Conservation (phyloP, 30 jellyfish, hydroid and myxozoan genomes). For the Pelagia noctiluca region DNA sequence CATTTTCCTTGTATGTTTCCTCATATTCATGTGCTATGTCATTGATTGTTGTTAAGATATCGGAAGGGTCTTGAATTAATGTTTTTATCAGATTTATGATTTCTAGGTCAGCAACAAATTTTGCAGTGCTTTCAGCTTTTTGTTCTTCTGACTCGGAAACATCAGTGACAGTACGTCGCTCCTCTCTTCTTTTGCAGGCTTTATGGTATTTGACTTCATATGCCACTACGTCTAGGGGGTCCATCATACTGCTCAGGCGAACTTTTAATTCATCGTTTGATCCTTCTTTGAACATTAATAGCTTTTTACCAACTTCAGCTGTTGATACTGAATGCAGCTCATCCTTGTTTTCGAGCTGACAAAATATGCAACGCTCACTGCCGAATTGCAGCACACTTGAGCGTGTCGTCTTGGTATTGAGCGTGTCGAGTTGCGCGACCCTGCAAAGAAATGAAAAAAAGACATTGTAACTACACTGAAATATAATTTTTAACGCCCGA, state of each 20-base stretch:
- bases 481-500: not conserved
- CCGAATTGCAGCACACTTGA: not conserved
- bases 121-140: too few relatives aligned
- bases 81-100: too few relatives aligned
- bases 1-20: too few relatives aligned
- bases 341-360: not conserved
- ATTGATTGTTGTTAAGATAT: too few relatives aligned
- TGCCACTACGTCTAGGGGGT: conserved; percentile 2
- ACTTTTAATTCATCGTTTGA: not conserved
- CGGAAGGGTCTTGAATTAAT: too few relatives aligned
- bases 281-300: not conserved
- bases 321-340: not conserved
- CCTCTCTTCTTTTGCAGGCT: too few relatives aligned
- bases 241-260: conserved; percentile 4
- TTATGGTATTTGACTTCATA: not conserved
- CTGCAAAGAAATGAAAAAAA: not conserved
- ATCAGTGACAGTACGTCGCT: too few relatives aligned
- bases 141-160: too few relatives aligned
- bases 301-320: not conserved
- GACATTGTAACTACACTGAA: not conserved
- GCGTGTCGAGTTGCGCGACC: not conserved
- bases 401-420: conserved; percentile 2
- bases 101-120: too few relatives aligned
- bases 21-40: too few relatives aligned
- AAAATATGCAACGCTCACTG: conserved; percentile 1